Percentiles rank a stretch among this genome's conserved stretches.
Evolutionary conservation across 1,140 invertebrate species (phyloP).

Genomic region (Lucilia sericata): DNA sequence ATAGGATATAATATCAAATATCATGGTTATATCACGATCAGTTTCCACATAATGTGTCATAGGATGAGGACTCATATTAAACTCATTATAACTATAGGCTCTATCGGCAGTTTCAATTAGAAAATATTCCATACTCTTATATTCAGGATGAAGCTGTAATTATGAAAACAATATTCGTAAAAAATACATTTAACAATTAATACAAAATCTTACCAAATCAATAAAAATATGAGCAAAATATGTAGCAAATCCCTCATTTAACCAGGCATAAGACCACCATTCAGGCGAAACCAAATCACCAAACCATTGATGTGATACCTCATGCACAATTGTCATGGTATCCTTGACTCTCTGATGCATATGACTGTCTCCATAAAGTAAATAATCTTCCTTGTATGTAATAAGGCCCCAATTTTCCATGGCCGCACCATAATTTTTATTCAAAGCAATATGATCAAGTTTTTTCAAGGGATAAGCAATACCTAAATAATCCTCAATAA

Average conservation of each 20-base stretch:
- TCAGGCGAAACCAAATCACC: constrained; percentile 76
- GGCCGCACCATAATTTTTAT: constrained; percentile 82
- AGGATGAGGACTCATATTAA: constrained; percentile 73
- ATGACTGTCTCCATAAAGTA: constrained; percentile 47
- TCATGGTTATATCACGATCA: constrained; percentile 78
- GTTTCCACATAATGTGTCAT: constrained; percentile 78
- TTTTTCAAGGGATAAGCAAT: constrained; percentile 70
- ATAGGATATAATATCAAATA: constrained; percentile 87
- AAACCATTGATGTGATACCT: constrained; percentile 79
- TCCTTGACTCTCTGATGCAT: constrained; percentile 51
- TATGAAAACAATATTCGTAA: constrained; percentile 49
- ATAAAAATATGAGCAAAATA: constrained; percentile 77
- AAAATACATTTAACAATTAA: background rate
- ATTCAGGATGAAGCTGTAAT: constrained; percentile 71
- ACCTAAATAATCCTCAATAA: constrained; percentile 70
- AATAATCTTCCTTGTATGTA: constrained; percentile 72
- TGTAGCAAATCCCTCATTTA: constrained; percentile 78
- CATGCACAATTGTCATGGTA: constrained; percentile 70
- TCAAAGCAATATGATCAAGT: constrained; percentile 79
- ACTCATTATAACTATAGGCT: constrained; percentile 58
- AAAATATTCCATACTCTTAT: constrained; percentile 85
- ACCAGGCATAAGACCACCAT: constrained; percentile 67
- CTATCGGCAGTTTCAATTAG: constrained; percentile 70
- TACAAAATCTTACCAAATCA: constrained; percentile 61
- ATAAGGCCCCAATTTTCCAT: constrained; percentile 92